Evolutionary conservation across 1,140 invertebrate species (phyloP), one percentile per base, ranked within the genome.

Genomic region (Orchesella cincta): DNA sequence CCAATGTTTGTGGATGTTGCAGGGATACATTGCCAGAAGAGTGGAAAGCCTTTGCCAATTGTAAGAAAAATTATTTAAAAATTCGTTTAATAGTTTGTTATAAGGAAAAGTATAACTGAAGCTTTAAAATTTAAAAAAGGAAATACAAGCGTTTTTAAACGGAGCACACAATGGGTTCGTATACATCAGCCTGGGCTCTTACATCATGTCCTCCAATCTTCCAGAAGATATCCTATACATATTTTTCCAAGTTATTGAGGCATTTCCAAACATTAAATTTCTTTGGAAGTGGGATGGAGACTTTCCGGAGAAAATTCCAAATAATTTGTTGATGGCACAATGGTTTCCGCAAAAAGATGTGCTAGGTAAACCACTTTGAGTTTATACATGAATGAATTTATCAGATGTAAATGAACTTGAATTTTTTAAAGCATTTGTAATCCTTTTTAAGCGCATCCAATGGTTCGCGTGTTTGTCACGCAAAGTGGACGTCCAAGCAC

Each of bases 1-100:
- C 88, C 88, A 35, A 89, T 89, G 77, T 85, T 91, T 18, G 84
- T 91, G 52, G 89, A 91, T 82, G 84, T 92, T 20, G 89, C 89
- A 0, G 89, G 89, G 0, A 83, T 91, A 77, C 90, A 90, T n/a
- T 73, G 46, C 36, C 3, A 46, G 26, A 31, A 46, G 36, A 31
- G 12, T 12, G 23, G 12, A 0, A 67, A 75, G 20, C 2, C 73
- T 70, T 28, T 78, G 16, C 73, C 79, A 36, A 57, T 71, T 33
- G 78, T 75, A 75, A 33, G 36, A 14, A 64, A 1, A 75, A 72
- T 75, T 75, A n/a, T 51, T n/a, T 14, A n/a, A 51, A 12, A n/a
- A 14, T 51, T 51, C 12, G 12, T 14, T 51, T 51, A 51, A 51
- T 51, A 14, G n/a, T 51, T 12, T n/a, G 12, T 14, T n/a, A 51